phyloP scores from a whole-genome alignment of 2,888 invertebrate species.

The Calliphora vomitoria region DNA sequence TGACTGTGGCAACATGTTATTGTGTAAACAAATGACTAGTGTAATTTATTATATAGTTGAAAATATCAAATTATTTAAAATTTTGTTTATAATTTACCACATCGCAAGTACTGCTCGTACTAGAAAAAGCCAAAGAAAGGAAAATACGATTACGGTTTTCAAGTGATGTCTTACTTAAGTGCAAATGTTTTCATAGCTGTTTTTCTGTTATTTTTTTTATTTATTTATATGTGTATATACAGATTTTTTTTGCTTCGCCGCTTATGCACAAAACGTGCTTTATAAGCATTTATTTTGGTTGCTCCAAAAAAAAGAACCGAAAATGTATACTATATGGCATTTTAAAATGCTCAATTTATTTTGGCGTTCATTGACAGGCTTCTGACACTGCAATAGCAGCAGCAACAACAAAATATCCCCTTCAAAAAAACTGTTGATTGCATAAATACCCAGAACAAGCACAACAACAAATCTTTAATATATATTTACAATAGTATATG shows the following conservation, averaged over 20 bases:
- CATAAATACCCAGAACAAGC: constrained; percentile 33
- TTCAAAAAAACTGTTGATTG: constrained; percentile 30
- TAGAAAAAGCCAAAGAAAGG: constrained; percentile 10
- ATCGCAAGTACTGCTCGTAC: constrained; percentile 15
- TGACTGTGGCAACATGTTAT: constrained; percentile 9
- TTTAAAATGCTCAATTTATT: constrained; percentile 67
- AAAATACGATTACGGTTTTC: constrained; percentile 40
- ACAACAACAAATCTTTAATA: constrained; percentile 24
- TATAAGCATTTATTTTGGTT: constrained; percentile 55
- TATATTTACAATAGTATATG: too few species aligned
- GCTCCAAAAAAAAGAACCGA: constrained; percentile 36
- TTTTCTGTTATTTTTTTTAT: not conserved
- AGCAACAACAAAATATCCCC: constrained; percentile 16
- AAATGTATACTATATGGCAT: constrained; percentile 20
- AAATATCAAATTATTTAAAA: constrained; percentile 53
- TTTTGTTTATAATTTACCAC: constrained; percentile 42
- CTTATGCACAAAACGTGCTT: constrained; percentile 66
- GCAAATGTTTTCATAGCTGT: constrained; percentile 46
- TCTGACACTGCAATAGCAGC: constrained; percentile 31
- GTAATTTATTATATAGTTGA: constrained; percentile 28
- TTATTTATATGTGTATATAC: constrained; percentile 12
- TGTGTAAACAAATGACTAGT: constrained; percentile 18
- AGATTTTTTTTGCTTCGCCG: constrained; percentile 21
- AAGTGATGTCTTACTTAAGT: constrained; percentile 66
- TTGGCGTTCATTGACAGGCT: constrained; percentile 68